Base-by-base conservation (phyloP, 2,888 invertebrate genomes). In the Lasioglossum calceatum region DNA sequence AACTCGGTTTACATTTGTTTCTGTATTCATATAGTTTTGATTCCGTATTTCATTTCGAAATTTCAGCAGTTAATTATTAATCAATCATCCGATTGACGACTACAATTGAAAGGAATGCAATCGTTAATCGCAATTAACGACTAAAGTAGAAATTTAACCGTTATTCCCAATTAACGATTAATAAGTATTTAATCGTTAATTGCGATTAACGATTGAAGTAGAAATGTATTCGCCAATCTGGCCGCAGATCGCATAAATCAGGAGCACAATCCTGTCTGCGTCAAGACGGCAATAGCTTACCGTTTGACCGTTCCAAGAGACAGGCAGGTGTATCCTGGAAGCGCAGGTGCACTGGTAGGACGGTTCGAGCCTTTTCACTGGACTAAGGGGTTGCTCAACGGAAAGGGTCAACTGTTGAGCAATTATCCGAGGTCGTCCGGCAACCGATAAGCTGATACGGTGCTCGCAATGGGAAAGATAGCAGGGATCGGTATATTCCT, bases 401-500 rank as follows among this genome's bases (percentile, higher is more conserved):
- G n/a, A 44, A 7, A 61, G 82, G 83, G 71, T 71, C n/a, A 80
- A 74, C 87, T 88, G 86, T 84, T 87, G 84, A 86, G 89, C 89
- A 90, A 91, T 91, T 90, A 91, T 89, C 84, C 85, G 54, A 84
- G 82, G 78, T 77, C 61, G 82, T 67, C 74, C 74, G 47, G 81
- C 71, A 58, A 32, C 64, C 64, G 81, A 16, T 64, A 67, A 64
- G 61, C 73, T 77, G 75, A 77, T 79, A 82, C 72, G 75, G 39
- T 23, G 75, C 32, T 79, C 10, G 73, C 73, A 50, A 8, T 14
- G 64, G 42, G 4, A 50, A 39, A 82, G 76, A 85, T 87, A 87
- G 78, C 81, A 81, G 73, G 86, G 64, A 54, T 82, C 77, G 82
- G 23, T 70, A 64, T 85, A 90, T 92, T 93, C 92, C 92, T 93